phyloP scores from a whole-genome alignment of 1,140 invertebrate species.

The Monomorium pharaonis region DNA sequence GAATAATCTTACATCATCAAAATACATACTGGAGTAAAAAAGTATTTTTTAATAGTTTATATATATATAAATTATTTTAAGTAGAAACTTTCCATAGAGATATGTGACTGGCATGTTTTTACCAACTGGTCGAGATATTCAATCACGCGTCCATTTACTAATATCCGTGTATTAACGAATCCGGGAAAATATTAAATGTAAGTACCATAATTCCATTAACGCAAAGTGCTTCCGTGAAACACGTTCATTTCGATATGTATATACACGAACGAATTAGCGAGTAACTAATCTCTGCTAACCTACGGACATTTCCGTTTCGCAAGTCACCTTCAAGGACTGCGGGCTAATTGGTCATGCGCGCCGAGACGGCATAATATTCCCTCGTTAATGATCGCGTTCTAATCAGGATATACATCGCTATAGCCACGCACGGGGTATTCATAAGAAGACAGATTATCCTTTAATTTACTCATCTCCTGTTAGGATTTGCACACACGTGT shows the following conservation, averaged over 20 bases:
- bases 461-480: not conserved
- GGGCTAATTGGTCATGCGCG: not conserved
- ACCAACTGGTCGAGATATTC: not conserved
- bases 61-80: too few species aligned
- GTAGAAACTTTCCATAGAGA: not conserved
- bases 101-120: not conserved
- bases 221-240: not conserved
- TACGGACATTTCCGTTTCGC: not conserved
- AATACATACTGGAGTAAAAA: too few species aligned
- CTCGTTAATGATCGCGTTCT: constrained; percentile 1
- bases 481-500: not conserved
- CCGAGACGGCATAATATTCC: not conserved
- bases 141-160: not conserved
- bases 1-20: not conserved
- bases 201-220: not conserved
- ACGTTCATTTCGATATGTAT: not conserved
- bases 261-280: not conserved
- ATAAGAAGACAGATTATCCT: not conserved
- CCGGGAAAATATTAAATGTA: not conserved
- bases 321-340: constrained; percentile 3
- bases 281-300: not conserved
- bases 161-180: not conserved
- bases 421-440: not conserved
- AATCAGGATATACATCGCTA: not conserved
- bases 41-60: too few species aligned